Conservation (phyloP, 2,113 vertebrate species). For the Cavia porcellus region DNA sequence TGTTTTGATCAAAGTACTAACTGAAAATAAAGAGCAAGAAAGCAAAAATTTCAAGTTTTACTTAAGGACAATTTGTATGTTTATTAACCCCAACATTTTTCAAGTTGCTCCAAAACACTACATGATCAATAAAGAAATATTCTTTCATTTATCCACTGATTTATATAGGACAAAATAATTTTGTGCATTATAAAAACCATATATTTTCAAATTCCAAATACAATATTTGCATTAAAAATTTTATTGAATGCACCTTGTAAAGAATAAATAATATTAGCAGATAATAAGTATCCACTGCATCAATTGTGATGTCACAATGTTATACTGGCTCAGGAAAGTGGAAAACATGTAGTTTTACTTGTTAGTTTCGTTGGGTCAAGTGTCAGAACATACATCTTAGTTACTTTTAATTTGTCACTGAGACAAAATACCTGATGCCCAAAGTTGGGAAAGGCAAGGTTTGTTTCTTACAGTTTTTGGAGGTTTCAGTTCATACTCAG, state of each 20-base stretch:
- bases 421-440: no score
- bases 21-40: not conserved
- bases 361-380: not conserved
- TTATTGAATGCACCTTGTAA: not conserved
- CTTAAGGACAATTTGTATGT: not conserved
- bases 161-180: not conserved
- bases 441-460: no score
- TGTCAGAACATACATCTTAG: not conserved
- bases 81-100: not conserved
- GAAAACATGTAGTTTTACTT: not conserved
- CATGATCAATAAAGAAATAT: not conserved
- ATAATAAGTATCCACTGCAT: not conserved
- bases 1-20: not conserved
- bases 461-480: no score
- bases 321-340: not conserved
- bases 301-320: not conserved
- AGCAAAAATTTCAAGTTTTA: not conserved
- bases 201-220: not conserved
- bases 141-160: not conserved
- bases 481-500: no score
- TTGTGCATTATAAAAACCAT: not conserved
- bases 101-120: not conserved
- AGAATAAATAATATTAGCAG: not conserved
- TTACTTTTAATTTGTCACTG: no score
- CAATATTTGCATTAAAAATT: not conserved